phyloP scores from a whole-genome alignment of 2,797 vertebrate species.

The Siniperca obscura region DNA sequence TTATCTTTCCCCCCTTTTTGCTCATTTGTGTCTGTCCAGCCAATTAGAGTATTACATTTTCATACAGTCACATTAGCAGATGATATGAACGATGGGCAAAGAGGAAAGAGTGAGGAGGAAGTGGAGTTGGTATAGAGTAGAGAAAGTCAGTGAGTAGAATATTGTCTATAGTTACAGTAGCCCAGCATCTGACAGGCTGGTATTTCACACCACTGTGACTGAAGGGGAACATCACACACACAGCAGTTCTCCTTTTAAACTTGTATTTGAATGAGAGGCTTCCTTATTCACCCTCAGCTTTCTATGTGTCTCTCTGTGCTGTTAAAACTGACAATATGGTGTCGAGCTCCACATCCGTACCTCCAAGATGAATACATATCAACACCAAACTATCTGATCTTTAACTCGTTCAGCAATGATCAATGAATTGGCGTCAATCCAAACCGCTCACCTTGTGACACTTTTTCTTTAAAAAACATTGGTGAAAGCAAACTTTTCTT shows the following conservation, averaged over 20 bases:
- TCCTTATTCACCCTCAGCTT: conserved; percentile 17
- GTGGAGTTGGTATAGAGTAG: conserved; percentile 15
- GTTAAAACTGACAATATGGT: conserved; percentile 61
- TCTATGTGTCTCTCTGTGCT: conserved; percentile 51
- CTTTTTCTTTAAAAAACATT: background rate
- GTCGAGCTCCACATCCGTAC: conserved; percentile 38
- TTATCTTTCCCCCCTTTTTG: background rate
- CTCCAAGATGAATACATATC: conserved; percentile 30
- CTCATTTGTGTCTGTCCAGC: background rate
- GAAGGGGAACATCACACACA: conserved; percentile 50
- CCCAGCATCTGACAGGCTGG: conserved; percentile 36
- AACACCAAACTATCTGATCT: conserved; percentile 39
- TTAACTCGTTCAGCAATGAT: conserved; percentile 3
- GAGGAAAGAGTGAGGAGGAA: conserved; percentile 1
- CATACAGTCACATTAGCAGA: background rate
- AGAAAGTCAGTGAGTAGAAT: conserved; percentile 21
- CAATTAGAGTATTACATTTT: conserved; percentile 7
- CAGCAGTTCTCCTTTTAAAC: conserved; percentile 38
- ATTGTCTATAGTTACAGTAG: conserved; percentile 28
- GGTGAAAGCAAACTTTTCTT: conserved; percentile 24
- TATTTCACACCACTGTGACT: conserved; percentile 70
- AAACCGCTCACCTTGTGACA: background rate
- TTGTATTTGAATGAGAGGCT: conserved; percentile 59
- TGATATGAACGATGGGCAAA: background rate
- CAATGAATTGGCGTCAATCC: background rate